Percentiles rank a stretch among this genome's conserved stretches.
Conservation (phyloP, 30 jellyfish, hydroid and myxozoan genomes). For the Rhopilema esculentum region DNA sequence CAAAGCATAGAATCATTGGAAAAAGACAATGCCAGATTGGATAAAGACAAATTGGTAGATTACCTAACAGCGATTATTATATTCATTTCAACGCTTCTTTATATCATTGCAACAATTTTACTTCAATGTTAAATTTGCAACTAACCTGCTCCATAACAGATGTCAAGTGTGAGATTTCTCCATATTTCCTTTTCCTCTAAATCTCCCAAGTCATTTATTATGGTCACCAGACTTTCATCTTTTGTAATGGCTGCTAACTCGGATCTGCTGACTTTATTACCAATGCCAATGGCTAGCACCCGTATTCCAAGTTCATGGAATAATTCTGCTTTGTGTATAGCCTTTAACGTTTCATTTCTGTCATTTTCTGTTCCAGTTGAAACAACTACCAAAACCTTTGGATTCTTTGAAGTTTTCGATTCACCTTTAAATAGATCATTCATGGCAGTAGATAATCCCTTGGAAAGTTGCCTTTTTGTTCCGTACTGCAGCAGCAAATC, state of each 20-base stretch:
- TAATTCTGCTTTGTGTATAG: slow-evolving; percentile 65
- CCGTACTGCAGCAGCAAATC: slow-evolving; percentile 66
- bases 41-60: too few species aligned
- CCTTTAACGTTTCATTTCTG: slow-evolving; percentile 56
- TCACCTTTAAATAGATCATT: slow-evolving; percentile 70
- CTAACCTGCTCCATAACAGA: slow-evolving; percentile 69
- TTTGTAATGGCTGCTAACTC: slow-evolving; percentile 74
- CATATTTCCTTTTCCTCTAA: slow-evolving; percentile 35
- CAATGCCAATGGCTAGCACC: slow-evolving; percentile 81
- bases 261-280: slow-evolving; percentile 56
- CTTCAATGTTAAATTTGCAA: too few species aligned
- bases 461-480: slow-evolving; percentile 59
- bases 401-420: slow-evolving; percentile 20
- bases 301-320: slow-evolving; percentile 73
- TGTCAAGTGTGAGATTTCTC: slow-evolving; percentile 34
- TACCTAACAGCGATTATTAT: too few species aligned
- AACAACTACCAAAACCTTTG: slow-evolving; percentile 58
- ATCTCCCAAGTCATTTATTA: slow-evolving; percentile 44
- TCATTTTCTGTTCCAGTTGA: slow-evolving; percentile 82
- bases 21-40: too few species aligned
- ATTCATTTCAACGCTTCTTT: too few species aligned
- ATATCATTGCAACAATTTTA: too few species aligned
- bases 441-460: slow-evolving; percentile 59
- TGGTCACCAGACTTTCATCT: slow-evolving; percentile 39
- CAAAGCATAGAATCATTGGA: too few species aligned